Base-by-base conservation (phyloP, 2,888 invertebrate species). In the Oxycera nigricornis region DNA sequence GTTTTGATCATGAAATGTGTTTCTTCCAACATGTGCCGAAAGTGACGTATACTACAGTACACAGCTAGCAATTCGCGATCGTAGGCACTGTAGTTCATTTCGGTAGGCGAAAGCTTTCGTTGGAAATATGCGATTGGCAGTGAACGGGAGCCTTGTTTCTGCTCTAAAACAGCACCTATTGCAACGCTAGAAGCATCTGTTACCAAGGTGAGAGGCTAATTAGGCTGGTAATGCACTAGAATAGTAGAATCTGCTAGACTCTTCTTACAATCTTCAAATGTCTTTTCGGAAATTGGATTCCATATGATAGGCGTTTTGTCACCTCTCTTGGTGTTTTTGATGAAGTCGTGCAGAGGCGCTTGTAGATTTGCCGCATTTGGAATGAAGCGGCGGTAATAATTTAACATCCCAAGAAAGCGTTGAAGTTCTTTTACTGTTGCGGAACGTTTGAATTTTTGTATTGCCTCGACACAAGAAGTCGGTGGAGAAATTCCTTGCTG, bases 131-230 rank as follows among this genome's bases (percentile, higher is more conserved):
- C 76, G 1, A 81, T 68, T 1, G 80, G 79, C 59, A 78, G 50
- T 80, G 80, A 80, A 0, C 4, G 50, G 2, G 55, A 67, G 0
- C 72, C 59, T 14, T 67, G 62, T 1, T 31, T 22, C 65, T 81
- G 79, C n/a, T 82, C 77, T n/a, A 82, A 67, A 0, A 76, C 78
- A 0, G 77, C 80, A 0, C 81, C 80, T 6, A 80, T 72, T 1
- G 79, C 78, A 14, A 61, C 26, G 24, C 79, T 74, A 3, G 79
- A 80, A 3, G 79, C 79, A n/a, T 79, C 75, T 1, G 68, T 73
- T n/a, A 50, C 30, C 2, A 77, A 14, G 1, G 28, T 50, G 7
- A 46, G 39, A 17, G 17, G 30, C 11, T 26, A 59, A 22, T 57
- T 35, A 1, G 26, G 2, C 2, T 11, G 59, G n/a, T 65, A 73